Conservation (phyloP, 2,888 invertebrate genomes). For the Melipona bicolor region DNA sequence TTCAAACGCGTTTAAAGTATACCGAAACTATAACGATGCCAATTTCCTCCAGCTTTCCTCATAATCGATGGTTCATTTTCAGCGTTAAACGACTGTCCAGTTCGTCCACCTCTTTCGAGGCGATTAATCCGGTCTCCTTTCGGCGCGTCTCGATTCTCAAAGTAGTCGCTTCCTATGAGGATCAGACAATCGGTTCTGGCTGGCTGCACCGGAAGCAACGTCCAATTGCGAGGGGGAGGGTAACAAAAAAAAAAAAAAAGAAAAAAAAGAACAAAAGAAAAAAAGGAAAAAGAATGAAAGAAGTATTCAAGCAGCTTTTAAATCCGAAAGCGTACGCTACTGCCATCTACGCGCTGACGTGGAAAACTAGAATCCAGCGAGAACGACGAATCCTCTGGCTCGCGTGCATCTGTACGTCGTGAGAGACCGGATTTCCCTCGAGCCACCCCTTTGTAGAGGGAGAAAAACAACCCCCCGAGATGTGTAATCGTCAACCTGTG, state of each 20-base stretch:
- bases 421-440: constrained; percentile 52
- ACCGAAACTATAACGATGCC: neutral
- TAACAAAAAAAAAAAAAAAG: too few relatives aligned
- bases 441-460: constrained; percentile 50
- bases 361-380: constrained; percentile 70
- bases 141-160: neutral
- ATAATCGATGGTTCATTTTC: neutral
- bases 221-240: constrained; percentile 23
- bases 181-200: constrained; percentile 16
- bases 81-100: neutral
- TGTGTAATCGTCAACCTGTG: constrained; percentile 47
- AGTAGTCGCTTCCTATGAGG: constrained; percentile 16
- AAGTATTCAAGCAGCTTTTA: constrained; percentile 54
- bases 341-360: constrained; percentile 74
- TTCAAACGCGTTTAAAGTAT: neutral
- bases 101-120: neutral
- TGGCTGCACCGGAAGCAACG: constrained; percentile 21
- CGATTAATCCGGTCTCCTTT: neutral
- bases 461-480: constrained; percentile 43
- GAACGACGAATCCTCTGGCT: constrained; percentile 53
- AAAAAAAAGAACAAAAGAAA: too few relatives aligned
- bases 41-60: neutral
- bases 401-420: constrained; percentile 42
- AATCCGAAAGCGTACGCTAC: constrained; percentile 70
- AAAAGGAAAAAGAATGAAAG: neutral